phyloP scores from a whole-genome alignment of 2,888 invertebrate species.

The Augiades crinisus region DNA sequence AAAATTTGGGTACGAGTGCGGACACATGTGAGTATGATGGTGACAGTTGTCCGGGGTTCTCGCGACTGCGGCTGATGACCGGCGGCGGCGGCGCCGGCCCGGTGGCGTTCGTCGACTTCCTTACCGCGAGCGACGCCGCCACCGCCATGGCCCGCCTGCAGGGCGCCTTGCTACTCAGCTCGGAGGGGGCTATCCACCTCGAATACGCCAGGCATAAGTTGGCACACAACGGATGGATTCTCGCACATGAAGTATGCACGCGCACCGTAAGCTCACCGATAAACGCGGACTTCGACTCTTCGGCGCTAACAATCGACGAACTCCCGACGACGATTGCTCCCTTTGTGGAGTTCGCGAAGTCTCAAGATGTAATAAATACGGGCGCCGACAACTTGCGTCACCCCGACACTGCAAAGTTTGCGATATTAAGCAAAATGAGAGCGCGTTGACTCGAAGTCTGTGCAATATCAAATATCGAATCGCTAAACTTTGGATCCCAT shows the following conservation, averaged over 20 bases:
- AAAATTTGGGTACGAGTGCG: slow-evolving; percentile 60
- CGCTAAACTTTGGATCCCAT: slow-evolving; percentile 32
- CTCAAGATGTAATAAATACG: slow-evolving; percentile 15
- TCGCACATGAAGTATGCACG: slow-evolving; percentile 80
- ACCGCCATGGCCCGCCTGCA: slow-evolving; percentile 96
- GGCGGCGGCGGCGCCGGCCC: slow-evolving; percentile 86
- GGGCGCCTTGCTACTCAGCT: slow-evolving; percentile 97
- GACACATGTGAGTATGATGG: slow-evolving; percentile 74
- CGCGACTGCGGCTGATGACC: slow-evolving; percentile 97
- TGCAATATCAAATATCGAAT: slow-evolving; percentile 11
- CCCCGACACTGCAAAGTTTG: not conserved
- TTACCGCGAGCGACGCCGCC: slow-evolving; percentile 94
- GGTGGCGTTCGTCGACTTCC: slow-evolving; percentile 99
- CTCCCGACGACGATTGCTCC: slow-evolving; percentile 4
- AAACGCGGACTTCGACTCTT: slow-evolving; percentile 1
- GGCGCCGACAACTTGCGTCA: not conserved
- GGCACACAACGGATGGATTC: slow-evolving; percentile 86
- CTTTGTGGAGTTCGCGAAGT: slow-evolving; percentile 11
- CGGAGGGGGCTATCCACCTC: slow-evolving; percentile 98
- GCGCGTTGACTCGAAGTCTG: slow-evolving; percentile 13
- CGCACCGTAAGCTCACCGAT: slow-evolving; percentile 43
- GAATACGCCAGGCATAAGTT: slow-evolving; percentile 99
- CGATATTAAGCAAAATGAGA: slow-evolving; percentile 1
- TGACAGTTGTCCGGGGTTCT: slow-evolving; percentile 98
- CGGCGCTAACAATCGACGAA: not conserved